A percentile compares a stretch with the other conserved stretches of the same genome.
Evolutionary conservation across 2,113 vertebrate genomes (phyloP).

Genomic region (Galbula dea): DNA sequence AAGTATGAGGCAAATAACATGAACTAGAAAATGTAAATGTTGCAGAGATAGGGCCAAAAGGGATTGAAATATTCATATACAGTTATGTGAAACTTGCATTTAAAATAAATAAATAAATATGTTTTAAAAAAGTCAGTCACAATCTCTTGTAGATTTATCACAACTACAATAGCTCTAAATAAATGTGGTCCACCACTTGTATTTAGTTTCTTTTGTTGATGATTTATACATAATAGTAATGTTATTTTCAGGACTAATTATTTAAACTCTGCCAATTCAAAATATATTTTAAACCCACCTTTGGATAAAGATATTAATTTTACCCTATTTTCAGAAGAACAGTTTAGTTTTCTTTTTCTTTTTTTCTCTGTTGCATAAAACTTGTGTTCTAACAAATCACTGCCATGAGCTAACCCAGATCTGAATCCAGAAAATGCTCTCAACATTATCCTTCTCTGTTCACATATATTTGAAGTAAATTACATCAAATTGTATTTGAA

Average conservation of each 20-base stretch:
- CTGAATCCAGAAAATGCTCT: conserved; percentile 73
- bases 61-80: not conserved
- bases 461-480: conserved; percentile 86
- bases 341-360: conserved; percentile 4
- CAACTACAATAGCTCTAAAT: not conserved
- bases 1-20: not conserved
- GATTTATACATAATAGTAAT: conserved; percentile 35
- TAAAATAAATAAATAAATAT: not conserved
- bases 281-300: not conserved
- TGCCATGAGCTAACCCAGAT: conserved; percentile 72
- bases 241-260: not conserved
- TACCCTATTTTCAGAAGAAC: conserved; percentile 2
- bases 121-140: not conserved
- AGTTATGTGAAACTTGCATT: not conserved
- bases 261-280: not conserved
- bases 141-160: not conserved
- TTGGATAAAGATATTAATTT: not conserved
- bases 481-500: conserved; percentile 88
- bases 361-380: conserved; percentile 27
- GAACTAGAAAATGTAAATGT: not conserved
- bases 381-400: conserved; percentile 70
- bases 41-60: not conserved
- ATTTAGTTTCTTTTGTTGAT: not conserved
- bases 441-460: conserved; percentile 78
- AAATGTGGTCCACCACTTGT: not conserved